These are phyloP conservation scores for Habrosyne pyritoides DNA, from an alignment of 2,888 invertebrate genomes.

Conservation along the genomic window DNA sequence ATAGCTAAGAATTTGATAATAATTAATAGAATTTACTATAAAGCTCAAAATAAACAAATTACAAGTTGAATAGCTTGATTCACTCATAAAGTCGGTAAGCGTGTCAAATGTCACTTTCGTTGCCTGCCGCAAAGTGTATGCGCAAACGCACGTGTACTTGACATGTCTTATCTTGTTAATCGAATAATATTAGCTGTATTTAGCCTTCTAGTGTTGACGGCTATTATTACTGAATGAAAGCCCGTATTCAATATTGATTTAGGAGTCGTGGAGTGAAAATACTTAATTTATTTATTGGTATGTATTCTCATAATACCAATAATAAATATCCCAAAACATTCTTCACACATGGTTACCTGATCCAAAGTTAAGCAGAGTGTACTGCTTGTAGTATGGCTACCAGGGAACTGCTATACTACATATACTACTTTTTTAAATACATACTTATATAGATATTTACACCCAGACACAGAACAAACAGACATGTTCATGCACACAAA, in stretches of 20 bases:
- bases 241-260: neutral
- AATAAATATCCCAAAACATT: neutral
- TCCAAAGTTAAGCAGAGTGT: no score
- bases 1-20: no score
- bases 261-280: neutral
- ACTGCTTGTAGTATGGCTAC: no score
- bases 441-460: no score
- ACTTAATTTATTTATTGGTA: neutral
- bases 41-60: neutral
- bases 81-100: slow-evolving; percentile 29
- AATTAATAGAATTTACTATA: neutral
- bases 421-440: no score
- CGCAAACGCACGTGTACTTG: slow-evolving; percentile 12
- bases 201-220: slow-evolving; percentile 19
- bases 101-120: slow-evolving; percentile 52
- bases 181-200: slow-evolving; percentile 16
- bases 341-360: no score
- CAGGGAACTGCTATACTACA: no score
- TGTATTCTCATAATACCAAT: neutral
- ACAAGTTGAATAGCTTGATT: neutral
- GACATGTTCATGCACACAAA: no score
- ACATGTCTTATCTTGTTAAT: slow-evolving; percentile 12
- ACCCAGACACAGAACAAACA: no score
- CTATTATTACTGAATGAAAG: neutral
- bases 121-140: slow-evolving; percentile 22